A percentile compares a stretch with the other conserved stretches of the same genome.
Evolutionary conservation across 2,113 vertebrate genomes (phyloP).

Genomic region (Elanoides forficatus): DNA sequence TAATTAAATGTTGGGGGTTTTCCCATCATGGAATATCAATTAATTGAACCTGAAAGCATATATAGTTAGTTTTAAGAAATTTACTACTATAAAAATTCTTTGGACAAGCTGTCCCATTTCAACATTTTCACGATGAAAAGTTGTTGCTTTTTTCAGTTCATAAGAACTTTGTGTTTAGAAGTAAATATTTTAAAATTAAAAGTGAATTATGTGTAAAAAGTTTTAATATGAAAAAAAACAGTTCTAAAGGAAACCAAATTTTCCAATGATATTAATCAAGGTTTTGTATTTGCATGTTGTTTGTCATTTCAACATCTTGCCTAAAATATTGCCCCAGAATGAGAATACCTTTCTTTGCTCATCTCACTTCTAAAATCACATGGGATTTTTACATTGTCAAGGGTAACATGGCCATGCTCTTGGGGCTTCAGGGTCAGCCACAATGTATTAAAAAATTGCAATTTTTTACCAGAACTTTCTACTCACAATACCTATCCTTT

Average conservation of each 20-base stretch:
- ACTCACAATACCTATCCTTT: background rate
- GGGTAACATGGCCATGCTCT: background rate
- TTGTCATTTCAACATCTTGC: background rate
- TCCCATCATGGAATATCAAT: background rate
- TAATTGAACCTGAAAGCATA: background rate
- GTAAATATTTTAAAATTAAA: background rate
- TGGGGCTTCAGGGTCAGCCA: background rate
- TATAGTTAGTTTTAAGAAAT: background rate
- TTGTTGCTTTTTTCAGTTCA: background rate
- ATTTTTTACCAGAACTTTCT: background rate
- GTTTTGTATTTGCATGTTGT: background rate
- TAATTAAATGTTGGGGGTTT: background rate
- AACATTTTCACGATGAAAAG: background rate
- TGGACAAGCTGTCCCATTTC: background rate
- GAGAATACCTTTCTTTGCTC: background rate
- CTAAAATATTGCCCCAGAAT: background rate
- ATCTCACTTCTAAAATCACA: background rate
- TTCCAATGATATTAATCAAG: background rate
- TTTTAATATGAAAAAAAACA: background rate
- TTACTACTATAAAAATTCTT: background rate
- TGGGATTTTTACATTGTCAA: background rate
- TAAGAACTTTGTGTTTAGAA: background rate
- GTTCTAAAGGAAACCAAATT: background rate
- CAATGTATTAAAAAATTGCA: background rate
- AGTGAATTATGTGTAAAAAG: background rate